A percentile compares a stretch with the other conserved stretches of the same genome.
Conservation (phyloP, 2,113 vertebrate genomes). For the Emydura subglobosa region DNA sequence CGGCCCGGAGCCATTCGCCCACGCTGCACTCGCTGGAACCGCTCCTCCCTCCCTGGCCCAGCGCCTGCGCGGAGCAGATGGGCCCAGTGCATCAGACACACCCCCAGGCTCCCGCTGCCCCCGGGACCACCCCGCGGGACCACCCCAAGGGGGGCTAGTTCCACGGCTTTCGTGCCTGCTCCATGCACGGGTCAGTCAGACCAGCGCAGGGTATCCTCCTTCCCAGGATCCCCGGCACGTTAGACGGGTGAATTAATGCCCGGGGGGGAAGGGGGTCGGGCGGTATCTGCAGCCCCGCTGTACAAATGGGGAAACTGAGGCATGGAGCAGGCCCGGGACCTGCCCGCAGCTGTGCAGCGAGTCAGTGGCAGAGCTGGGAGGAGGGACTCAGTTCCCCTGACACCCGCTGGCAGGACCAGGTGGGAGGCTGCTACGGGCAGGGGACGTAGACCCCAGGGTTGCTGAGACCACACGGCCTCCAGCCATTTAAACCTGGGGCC, state of each 20-base stretch:
- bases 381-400: not conserved
- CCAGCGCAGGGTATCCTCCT: not conserved
- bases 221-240: not conserved
- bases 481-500: not conserved
- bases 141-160: not conserved
- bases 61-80: constrained; percentile 69
- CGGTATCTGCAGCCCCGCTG: not conserved
- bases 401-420: not conserved
- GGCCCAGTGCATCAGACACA: constrained; percentile 38
- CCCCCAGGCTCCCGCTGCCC: not conserved
- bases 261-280: not conserved
- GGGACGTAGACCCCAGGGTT: not conserved
- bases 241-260: not conserved
- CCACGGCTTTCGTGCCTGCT: not conserved
- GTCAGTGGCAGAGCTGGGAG: not conserved
- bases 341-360: not conserved
- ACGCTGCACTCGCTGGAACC: constrained; percentile 85
- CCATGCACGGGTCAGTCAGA: not conserved
- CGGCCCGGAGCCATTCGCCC: constrained; percentile 90
- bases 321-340: not conserved
- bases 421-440: not conserved
- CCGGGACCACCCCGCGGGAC: not conserved
- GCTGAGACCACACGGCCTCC: not conserved
- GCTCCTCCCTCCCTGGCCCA: constrained; percentile 82
- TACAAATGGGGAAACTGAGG: not conserved